Evolutionary conservation across 2,797 vertebrate genomes (phyloP), one percentile per base, ranked within the genome.

Genomic region (Cuculus canorus): DNA sequence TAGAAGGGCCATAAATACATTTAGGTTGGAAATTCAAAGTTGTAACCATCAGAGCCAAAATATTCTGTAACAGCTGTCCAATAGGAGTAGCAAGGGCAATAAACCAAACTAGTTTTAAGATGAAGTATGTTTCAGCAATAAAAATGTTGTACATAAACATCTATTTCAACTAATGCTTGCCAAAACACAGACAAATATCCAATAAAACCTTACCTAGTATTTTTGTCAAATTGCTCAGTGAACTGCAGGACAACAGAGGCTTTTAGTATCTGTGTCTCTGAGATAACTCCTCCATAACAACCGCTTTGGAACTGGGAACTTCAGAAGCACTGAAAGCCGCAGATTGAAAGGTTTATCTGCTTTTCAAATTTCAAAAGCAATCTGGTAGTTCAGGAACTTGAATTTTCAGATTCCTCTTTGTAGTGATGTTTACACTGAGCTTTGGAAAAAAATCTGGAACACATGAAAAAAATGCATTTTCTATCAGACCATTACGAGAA

Each of bases 91-190:
- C 48, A 95, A 85, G 25, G 53, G 17, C 72, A 92, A 71, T 91
- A 91, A 95, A 93, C 33, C 33, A 92, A 86, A 75, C 30, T 50
- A 39, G 28, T 76, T 95, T 76, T 75, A 83, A 83, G 69, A 88
- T 76, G 19, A 86, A 86, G 24, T 32, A 78, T 68, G 32, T 77
- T 91, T 88, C 53, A 83, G 33, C 85, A 92, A 87, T 81, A 90
- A 92, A 96, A 88, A 83, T 50, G 15, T 75, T 88, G 33, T 72
- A 33, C 61, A 84, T 88, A 88, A 93, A 78, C 82, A 86, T 95
- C 90, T 93, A 86, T 81, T 95, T 88, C 72, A 83, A 50, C 32
- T 71, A 86, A 68, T 18, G 11, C 41, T 88, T 88, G 91, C 87
- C 87, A 93, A 92, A 94, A 88, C 17, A 45, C 32, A 83, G 79